Base-by-base conservation (phyloP, 1,140 invertebrate species). In the Apis laboriosa region DNA sequence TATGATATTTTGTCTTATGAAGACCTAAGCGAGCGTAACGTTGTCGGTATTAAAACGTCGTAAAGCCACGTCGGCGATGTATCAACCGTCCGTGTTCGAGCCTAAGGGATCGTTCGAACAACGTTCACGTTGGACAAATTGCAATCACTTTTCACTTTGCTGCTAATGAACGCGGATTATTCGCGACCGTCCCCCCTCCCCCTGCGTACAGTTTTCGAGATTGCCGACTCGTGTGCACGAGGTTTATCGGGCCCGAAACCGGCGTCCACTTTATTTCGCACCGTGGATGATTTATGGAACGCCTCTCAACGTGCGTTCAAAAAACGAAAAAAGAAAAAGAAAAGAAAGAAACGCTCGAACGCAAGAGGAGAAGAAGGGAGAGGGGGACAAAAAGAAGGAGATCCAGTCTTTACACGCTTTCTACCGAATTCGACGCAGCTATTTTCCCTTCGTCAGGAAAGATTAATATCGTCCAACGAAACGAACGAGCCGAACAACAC, bases 21-120 rank as follows among this genome's bases (percentile, higher is more conserved):
- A 88, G 87, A 88, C 80, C 64, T 84, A 85, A 81, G 84, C 84
- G 79, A 70, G 84, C 78, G 76, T 72, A 82, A 88, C 78, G 34
- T 80, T 76, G 79, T 63, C 84, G 78, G 79, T 79, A 88, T 88
- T 88, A 88, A 84, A 88, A 88, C 77, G 80, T 88, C 84, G 71
- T 88, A 88, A 88, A 43, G 64, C 61, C 64, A 70, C 63, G 78
- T 15, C 72, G 67, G 34, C 83, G 85, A 88, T 87, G 72, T 71
- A 87, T 84, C 85, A 82, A 80, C 80, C 51, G 76, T 75, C 76
- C 64, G 73, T 68, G 73, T 53, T 53, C 55, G 53, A 24, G 78
- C 73, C 73, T 53, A 68, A 77, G 80, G 80, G 80, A 82, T 82
- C 56, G 73, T 68, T 82, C 80, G 73, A 77, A 68, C 73, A 67